Evolutionary conservation across 2,113 vertebrate species (phyloP), one percentile per base, ranked within the genome.

Genomic region (Alligator mississippiensis): DNA sequence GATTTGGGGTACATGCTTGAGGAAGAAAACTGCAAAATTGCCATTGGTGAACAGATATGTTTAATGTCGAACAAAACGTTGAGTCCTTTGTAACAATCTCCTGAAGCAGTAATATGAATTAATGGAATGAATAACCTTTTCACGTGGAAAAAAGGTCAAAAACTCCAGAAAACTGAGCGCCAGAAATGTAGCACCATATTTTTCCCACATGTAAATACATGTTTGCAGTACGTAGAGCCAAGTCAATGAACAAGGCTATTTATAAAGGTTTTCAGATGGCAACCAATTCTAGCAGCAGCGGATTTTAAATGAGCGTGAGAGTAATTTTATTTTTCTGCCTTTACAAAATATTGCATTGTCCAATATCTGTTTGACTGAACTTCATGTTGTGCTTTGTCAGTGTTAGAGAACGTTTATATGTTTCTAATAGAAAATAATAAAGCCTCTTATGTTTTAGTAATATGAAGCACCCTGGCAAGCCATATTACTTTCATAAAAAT

Each of bases 341-440:
- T 96, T 96, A 87, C 81, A 95, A 96, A 97, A 96, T 90, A 92
- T 57, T 86, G 90, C 82, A 59, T 72, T 87, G 92, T 89, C 97
- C 95, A 94, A 97, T 97, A 95, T 93, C 95, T 84, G 96, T 81
- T 70, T 97, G 96, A 96, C 83, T 96, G 92, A 97, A 96, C 96
- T 79, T 93, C 90, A 92, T 76, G 86, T 96, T 97, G 97, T 96
- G 96, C 95, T 97, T 97, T 95, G 90, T 91, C 93, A 94, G 83
- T 89, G 5, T 89, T 96, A 88, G 96, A 75, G 84, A 88, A 95
- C 96, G 77, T 93, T 84, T 90, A 66, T 47, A 91, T 95, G 91
- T 95, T 96, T 91, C 96, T 94, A 61, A 91, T 80, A 95, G 94
- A 95, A 96, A 97, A 96, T 28, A 92, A 92, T 80, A 57, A 95